Evolutionary conservation across 1,140 invertebrate species (phyloP).

Genomic region (Drosophila takahashii): DNA sequence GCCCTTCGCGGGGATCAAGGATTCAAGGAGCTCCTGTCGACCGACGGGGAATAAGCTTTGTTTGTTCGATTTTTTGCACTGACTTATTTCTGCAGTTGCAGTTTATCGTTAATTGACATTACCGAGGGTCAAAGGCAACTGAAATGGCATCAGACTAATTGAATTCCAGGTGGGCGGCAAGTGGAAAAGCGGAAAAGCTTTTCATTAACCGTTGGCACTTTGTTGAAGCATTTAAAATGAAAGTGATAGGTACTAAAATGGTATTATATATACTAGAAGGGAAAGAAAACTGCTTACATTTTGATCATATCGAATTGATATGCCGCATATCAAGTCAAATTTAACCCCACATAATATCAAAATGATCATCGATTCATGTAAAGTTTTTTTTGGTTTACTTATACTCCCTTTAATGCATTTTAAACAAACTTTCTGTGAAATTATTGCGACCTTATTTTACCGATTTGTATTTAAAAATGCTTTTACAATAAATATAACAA

Average conservation of each 20-base stretch:
- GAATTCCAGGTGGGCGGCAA: conserved; percentile 31
- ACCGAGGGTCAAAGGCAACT: conserved; percentile 8
- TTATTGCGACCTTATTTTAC: too few relatives aligned
- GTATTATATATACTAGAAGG: too few relatives aligned
- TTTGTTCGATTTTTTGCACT: not conserved
- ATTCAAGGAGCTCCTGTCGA: conserved; percentile 11
- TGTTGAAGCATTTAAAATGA: not conserved
- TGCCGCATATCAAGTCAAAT: too few relatives aligned
- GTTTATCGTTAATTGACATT: conserved; percentile 50
- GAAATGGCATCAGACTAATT: conserved; percentile 49
- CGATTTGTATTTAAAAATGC: not conserved
- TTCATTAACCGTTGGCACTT: conserved; percentile 12
- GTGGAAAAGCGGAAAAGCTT: conserved; percentile 8
- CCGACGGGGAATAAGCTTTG: not conserved
- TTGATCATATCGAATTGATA: too few relatives aligned
- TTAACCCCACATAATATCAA: too few relatives aligned
- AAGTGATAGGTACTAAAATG: not conserved
- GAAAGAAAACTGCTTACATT: too few relatives aligned
- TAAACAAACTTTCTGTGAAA: too few relatives aligned
- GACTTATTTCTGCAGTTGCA: conserved; percentile 16
- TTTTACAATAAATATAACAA: not conserved
- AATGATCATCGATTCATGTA: too few relatives aligned
- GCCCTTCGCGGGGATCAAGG: conserved; percentile 13
- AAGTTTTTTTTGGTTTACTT: too few relatives aligned
- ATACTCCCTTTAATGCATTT: too few relatives aligned